Conservation (phyloP, 2,113 vertebrate genomes). For the Micromys minutus region DNA sequence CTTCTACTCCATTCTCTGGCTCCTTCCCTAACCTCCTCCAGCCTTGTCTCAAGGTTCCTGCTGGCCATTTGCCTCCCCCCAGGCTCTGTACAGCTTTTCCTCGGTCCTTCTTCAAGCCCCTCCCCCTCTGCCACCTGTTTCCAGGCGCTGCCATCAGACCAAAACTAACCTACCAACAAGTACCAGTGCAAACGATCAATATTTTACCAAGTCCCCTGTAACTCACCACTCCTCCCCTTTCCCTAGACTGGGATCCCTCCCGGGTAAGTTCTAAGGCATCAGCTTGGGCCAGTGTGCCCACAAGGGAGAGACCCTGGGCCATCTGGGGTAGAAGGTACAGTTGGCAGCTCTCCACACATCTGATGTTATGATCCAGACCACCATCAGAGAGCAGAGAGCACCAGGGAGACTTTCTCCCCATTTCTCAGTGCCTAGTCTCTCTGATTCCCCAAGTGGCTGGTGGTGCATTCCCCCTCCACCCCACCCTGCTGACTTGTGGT, state of each 20-base stretch:
- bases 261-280: not conserved
- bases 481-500: not conserved
- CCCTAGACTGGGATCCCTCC: not conserved
- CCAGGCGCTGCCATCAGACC: not conserved
- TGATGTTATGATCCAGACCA: not conserved
- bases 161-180: not conserved
- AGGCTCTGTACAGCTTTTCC: not conserved
- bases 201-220: not conserved
- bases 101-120: not conserved
- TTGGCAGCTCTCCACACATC: slow-evolving; percentile 17
- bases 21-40: not conserved
- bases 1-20: not conserved
- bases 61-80: not conserved
- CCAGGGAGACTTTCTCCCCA: not conserved
- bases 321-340: not conserved
- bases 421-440: not conserved
- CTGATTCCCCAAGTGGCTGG: not conserved
- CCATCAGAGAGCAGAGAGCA: not conserved
- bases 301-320: not conserved
- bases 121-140: not conserved
- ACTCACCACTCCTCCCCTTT: not conserved
- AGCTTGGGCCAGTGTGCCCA: not conserved
- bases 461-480: not conserved
- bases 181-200: not conserved
- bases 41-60: not conserved